phyloP scores from a whole-genome alignment of 2,797 vertebrate genomes.

The Galagoides demidoff region DNA sequence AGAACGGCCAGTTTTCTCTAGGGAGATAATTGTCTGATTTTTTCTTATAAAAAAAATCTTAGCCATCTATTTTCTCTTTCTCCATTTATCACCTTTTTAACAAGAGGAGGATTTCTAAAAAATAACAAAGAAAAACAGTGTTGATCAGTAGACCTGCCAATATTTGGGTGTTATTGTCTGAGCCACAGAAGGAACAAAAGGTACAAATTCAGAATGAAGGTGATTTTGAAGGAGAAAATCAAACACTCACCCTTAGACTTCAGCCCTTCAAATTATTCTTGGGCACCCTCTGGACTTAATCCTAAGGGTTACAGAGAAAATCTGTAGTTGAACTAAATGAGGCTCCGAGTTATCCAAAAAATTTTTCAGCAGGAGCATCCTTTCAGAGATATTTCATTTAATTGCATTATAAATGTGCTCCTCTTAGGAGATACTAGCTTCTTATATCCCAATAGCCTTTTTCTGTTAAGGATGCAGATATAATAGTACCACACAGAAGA shows the following conservation, averaged over 20 bases:
- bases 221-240: not conserved
- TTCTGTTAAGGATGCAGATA: slow-evolving; percentile 15
- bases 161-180: not conserved
- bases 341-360: not conserved
- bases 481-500: not conserved
- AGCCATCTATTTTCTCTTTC: not conserved
- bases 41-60: not conserved
- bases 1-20: not conserved
- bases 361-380: not conserved
- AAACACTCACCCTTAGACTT: not conserved
- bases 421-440: slow-evolving; percentile 12
- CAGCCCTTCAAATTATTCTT: not conserved
- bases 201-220: not conserved
- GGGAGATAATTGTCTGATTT: not conserved
- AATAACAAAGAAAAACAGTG: not conserved
- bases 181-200: not conserved
- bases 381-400: not conserved
- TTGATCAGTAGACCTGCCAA: not conserved
- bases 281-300: not conserved
- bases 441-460: not conserved
- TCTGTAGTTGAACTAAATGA: not conserved
- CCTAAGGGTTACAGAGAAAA: not conserved
- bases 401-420: not conserved
- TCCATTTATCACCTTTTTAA: not conserved
- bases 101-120: not conserved